A percentile compares a stretch with the other conserved stretches of the same genome.
phyloP scores from a whole-genome alignment of 2,113 vertebrate species.

The Cinclus mexicanus region DNA sequence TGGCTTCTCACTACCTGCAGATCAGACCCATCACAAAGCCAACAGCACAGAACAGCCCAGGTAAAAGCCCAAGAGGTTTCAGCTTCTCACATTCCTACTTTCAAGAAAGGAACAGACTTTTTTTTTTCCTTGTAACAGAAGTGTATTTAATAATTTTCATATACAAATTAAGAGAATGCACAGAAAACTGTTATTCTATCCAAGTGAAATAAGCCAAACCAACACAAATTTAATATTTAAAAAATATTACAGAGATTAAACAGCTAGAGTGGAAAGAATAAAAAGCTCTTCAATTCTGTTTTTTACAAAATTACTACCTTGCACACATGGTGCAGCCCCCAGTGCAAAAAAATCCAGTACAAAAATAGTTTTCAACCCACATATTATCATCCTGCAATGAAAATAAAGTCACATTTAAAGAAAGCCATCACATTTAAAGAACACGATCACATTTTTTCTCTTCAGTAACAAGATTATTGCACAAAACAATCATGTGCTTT shows the following conservation, averaged over 20 bases:
- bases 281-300: neutral
- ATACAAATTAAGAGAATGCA: neutral
- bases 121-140: neutral
- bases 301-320: neutral
- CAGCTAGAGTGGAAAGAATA: neutral
- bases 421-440: neutral
- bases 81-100: neutral
- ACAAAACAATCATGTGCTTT: neutral
- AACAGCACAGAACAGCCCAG: fast-evolving
- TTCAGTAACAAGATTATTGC: neutral
- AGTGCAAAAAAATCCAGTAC: neutral
- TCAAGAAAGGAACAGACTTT: neutral
- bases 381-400: neutral
- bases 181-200: neutral
- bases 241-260: neutral
- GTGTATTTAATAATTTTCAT: constrained; percentile 28
- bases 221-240: neutral
- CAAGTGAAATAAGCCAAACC: neutral
- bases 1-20: fast-evolving
- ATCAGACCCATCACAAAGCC: fast-evolving
- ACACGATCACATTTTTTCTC: neutral
- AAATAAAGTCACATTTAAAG: constrained; percentile 30
- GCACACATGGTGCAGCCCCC: neutral
- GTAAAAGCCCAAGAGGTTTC: neutral
- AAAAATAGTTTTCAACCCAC: neutral